Evolutionary conservation across 2,888 invertebrate species (phyloP).

Genomic region (Hermodice carunculata): DNA sequence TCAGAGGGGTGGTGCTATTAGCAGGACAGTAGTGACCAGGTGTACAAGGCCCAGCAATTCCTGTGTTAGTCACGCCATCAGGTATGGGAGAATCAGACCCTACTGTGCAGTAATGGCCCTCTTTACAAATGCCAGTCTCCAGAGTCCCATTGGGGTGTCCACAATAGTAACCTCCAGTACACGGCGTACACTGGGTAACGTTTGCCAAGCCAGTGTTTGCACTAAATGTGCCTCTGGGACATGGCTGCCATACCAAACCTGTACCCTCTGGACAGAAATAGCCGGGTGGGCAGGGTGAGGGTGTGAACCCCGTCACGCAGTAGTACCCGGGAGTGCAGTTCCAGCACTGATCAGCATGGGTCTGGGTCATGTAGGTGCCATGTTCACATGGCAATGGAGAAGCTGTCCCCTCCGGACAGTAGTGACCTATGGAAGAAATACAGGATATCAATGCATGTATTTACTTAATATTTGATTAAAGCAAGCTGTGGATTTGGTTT

Average conservation of each 20-base stretch:
- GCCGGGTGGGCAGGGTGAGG: conserved; percentile 58
- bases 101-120: conserved; percentile 64
- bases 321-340: conserved; percentile 63
- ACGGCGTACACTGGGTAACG: conserved; percentile 58
- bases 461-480: too few relatives aligned
- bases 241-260: conserved; percentile 57
- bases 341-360: conserved; percentile 53
- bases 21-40: conserved; percentile 58
- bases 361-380: conserved; percentile 61
- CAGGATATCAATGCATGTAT: too few relatives aligned
- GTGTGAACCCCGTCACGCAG: conserved; percentile 53
- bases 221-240: conserved; percentile 63
- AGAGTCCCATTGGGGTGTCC: conserved; percentile 48
- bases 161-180: conserved; percentile 63
- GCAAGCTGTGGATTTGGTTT: conserved; percentile 50
- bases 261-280: conserved; percentile 65
- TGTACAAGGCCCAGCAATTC: conserved; percentile 61
- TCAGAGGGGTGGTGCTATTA: conserved; percentile 48
- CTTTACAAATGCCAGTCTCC: conserved; percentile 50
- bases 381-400: conserved; percentile 55
- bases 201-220: conserved; percentile 47
- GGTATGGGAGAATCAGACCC: conserved; percentile 56
- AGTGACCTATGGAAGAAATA: conserved; percentile 57
- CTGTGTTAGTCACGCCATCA: conserved; percentile 49
- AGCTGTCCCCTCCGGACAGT: conserved; percentile 60